phyloP scores from a whole-genome alignment of 1,140 invertebrate genomes.

The Nixonia krombeini region DNA sequence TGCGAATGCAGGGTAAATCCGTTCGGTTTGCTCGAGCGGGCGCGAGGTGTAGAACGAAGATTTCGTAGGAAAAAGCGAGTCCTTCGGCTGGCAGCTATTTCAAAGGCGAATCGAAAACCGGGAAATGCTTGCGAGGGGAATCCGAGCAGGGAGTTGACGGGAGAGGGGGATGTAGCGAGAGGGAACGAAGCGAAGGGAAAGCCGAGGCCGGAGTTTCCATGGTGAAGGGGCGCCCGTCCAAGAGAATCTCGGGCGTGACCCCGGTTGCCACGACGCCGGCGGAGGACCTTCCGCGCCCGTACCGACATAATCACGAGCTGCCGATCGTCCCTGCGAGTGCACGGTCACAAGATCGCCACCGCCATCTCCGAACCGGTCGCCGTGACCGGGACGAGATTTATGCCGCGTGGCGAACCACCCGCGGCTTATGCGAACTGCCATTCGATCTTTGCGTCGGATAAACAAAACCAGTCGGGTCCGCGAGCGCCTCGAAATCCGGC shows the following conservation, averaged over 20 bases:
- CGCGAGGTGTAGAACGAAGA: too few relatives aligned
- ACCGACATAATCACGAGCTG: constrained; percentile 27
- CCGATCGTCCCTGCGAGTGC: constrained; percentile 22
- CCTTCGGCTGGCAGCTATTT: too few relatives aligned
- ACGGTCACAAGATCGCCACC: not conserved
- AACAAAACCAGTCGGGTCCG: too few relatives aligned
- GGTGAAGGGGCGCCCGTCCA: constrained; percentile 44
- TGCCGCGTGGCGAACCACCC: constrained; percentile 18
- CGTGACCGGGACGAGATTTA: constrained; percentile 32
- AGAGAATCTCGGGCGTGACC: constrained; percentile 43
- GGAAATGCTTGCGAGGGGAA: too few relatives aligned
- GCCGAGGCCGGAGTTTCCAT: constrained; percentile 40
- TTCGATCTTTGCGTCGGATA: constrained; percentile 11
- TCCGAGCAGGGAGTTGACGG: too few relatives aligned
- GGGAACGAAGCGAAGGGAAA: constrained; percentile 9
- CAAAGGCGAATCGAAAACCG: too few relatives aligned
- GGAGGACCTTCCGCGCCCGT: constrained; percentile 16
- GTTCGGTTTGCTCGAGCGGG: too few relatives aligned
- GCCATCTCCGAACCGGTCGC: constrained; percentile 25
- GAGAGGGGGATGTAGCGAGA: too few relatives aligned
- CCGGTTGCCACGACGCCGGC: constrained; percentile 24
- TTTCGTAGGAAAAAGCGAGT: too few relatives aligned
- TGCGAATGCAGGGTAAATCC: too few relatives aligned
- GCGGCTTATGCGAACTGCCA: constrained; percentile 22
- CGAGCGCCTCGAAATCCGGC: too few relatives aligned